These are phyloP conservation scores for Caenorhabditis wallacei DNA, from an alignment of 2,888 invertebrate species.

Conservation along the genomic window DNA sequence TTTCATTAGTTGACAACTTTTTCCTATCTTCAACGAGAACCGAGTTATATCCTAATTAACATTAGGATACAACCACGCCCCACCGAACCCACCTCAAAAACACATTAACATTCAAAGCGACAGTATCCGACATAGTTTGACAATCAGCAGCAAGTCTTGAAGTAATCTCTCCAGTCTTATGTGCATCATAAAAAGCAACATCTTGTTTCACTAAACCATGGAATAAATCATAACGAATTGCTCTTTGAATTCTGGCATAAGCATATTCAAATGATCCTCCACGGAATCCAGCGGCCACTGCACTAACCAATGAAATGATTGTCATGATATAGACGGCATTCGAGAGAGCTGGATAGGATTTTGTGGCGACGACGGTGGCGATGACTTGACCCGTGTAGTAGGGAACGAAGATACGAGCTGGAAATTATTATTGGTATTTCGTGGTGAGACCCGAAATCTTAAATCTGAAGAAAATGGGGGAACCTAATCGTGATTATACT, in stretches of 20 bases:
- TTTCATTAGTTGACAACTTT: no score
- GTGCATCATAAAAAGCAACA: slow-evolving; percentile 84
- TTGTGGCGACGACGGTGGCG: slow-evolving; percentile 83
- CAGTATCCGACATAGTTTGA: slow-evolving; percentile 84
- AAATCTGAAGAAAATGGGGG: background rate
- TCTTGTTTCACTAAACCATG: slow-evolving; percentile 83
- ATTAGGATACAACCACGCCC: no score
- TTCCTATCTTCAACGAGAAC: no score
- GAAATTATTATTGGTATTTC: slow-evolving; percentile 27
- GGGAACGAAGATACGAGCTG: slow-evolving; percentile 84
- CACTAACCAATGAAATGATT: slow-evolving; percentile 82
- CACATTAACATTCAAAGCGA: slow-evolving; percentile 84
- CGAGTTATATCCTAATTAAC: no score
- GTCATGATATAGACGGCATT: slow-evolving; percentile 81
- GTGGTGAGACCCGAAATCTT: background rate
- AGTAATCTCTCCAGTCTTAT: slow-evolving; percentile 84
- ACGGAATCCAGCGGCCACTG: slow-evolving; percentile 83
- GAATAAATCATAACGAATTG: slow-evolving; percentile 83
- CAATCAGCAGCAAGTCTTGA: slow-evolving; percentile 84
- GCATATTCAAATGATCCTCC: slow-evolving; percentile 83
- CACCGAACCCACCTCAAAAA: slow-evolving; percentile 83
- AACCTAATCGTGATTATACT: background rate
- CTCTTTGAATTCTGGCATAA: slow-evolving; percentile 83
- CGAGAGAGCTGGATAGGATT: slow-evolving; percentile 82
- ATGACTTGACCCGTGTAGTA: slow-evolving; percentile 84